Conservation (phyloP, 2,113 vertebrate species). For the Psophia crepitans region DNA sequence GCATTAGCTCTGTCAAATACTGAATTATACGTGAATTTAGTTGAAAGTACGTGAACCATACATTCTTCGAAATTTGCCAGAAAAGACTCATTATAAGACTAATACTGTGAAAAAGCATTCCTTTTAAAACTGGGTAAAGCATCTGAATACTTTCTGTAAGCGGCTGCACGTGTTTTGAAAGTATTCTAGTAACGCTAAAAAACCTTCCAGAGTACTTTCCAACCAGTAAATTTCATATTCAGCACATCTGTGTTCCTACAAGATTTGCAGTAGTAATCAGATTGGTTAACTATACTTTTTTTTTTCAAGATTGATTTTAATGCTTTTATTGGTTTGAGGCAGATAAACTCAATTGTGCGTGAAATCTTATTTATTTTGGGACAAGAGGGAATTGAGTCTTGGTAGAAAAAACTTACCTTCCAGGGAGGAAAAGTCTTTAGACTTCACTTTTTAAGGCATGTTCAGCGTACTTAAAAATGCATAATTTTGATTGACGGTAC, state of each 20-base stretch:
- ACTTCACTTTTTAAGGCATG: neutral
- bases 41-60: conserved; percentile 71
- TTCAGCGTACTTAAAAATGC: neutral
- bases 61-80: conserved; percentile 70
- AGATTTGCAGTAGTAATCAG: conserved; percentile 67
- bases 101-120: conserved; percentile 55
- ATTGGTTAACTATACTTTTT: conserved; percentile 68
- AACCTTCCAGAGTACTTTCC: conserved; percentile 60
- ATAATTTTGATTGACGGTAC: neutral
- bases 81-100: conserved; percentile 68
- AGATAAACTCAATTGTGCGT: conserved; percentile 71
- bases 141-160: conserved; percentile 65
- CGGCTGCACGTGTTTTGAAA: conserved; percentile 65
- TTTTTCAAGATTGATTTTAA: conserved; percentile 70
- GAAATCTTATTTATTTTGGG: conserved; percentile 68
- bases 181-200: conserved; percentile 39
- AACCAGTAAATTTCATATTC: conserved; percentile 55
- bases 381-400: conserved; percentile 53
- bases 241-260: conserved; percentile 58
- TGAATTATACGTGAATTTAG: conserved; percentile 70
- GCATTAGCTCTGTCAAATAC: conserved; percentile 68
- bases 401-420: neutral
- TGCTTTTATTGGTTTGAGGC: conserved; percentile 70
- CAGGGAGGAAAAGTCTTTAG: neutral
- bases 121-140: conserved; percentile 57